These are phyloP conservation scores for Gadus chalcogrammus DNA, from an alignment of 2,113 vertebrate genomes.

Conservation along the genomic window DNA sequence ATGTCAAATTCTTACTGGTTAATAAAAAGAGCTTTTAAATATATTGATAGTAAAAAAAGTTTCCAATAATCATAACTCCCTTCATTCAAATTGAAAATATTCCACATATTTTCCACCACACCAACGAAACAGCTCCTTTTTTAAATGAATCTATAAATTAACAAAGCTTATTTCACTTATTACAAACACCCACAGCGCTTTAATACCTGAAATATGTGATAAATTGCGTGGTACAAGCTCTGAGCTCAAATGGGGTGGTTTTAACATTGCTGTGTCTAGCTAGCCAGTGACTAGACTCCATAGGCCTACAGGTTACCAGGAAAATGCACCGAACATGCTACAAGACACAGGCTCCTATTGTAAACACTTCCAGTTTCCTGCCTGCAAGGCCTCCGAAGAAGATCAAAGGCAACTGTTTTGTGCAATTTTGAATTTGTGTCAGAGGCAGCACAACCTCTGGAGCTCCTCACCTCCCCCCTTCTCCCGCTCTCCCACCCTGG, in stretches of 20 bases:
- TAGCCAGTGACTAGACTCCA: conserved; percentile 30
- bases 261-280: not conserved
- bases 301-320: conserved; percentile 34
- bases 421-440: conserved; percentile 58
- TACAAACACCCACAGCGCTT: conserved; percentile 17
- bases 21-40: too few species aligned
- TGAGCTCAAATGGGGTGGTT: not conserved
- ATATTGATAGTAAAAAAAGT: too few species aligned
- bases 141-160: too few species aligned
- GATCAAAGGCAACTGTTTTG: conserved; percentile 61
- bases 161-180: conserved; percentile 9
- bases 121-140: not conserved
- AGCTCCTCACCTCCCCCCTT: conserved; percentile 16
- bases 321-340: conserved; percentile 9
- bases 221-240: not conserved
- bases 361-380: conserved; percentile 55
- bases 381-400: conserved; percentile 62
- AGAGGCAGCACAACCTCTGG: conserved; percentile 61
- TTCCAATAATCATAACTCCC: too few species aligned
- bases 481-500: not conserved
- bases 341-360: conserved; percentile 41
- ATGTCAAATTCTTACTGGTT: too few species aligned
- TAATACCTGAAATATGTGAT: not conserved
- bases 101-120: not conserved
- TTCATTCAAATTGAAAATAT: not conserved